Base-by-base conservation (phyloP, 2,888 invertebrate species). In the Epinotia brunnichana region DNA sequence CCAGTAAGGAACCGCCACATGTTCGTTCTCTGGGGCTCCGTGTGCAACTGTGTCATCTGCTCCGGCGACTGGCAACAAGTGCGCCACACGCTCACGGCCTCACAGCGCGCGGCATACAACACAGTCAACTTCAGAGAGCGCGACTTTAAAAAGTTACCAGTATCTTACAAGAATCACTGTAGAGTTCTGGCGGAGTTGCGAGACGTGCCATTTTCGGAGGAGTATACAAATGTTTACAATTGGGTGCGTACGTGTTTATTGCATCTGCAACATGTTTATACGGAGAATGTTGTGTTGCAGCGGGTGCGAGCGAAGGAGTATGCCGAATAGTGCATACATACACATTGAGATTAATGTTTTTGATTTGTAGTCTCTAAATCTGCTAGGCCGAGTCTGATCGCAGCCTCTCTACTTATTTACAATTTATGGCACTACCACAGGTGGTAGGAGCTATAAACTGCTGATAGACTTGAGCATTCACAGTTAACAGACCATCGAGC, bases 151-250 rank as follows among this genome's bases (percentile, higher is more conserved):
- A 73, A 48, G 13, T 13, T 73, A 5, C 21, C 64, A 19, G 19
- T 11, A 17, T 19, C 59, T 35, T 78, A 73, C 54, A 35, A 39
- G 10, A 71, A 70, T 29, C 7, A 73, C 7, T 74, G 77, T 19
- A 75, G 54, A 61, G 60, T 69, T 0, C 39, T 77, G 7, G 70
- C 74, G 0, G 51, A 74, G 0, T 57, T 81, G 2, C 62, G 48
- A 5, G 63, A 76, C 60, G 69, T 76, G 24, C 77, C 77, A 3
- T 76, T 75, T 48, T 76, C 80, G 0, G 29, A 69, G 13, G 78
- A 79, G 60, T 80, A 81, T 51, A 24, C 2, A 2, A 35, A 75
- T 19, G 73, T 79, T 0, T 79, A 74, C 17, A 59, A 5, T 10
- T 11, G 59, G 4, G 61, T 77, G 11, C 24, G 75, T 0, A 41